Evolutionary conservation across 2,797 vertebrate species (phyloP).

Genomic region (Cacajao melanocephalus): DNA sequence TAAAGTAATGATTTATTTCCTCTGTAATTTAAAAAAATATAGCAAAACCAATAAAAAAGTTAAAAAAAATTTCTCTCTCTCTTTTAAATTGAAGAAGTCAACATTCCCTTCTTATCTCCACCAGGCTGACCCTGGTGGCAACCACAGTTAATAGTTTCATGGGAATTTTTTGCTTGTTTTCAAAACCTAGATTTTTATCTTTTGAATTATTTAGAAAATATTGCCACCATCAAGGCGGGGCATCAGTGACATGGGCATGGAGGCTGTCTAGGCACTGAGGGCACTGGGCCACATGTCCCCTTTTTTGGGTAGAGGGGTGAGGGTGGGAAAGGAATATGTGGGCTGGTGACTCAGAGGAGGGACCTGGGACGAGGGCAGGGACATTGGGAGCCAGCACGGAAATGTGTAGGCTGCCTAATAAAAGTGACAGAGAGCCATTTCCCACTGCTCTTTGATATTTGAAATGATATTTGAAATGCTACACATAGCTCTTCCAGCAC

Average conservation of each 20-base stretch:
- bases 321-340: fast-evolving
- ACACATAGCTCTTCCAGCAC: neutral
- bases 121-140: neutral
- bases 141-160: neutral
- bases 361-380: fast-evolving
- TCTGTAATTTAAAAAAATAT: neutral
- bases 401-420: neutral
- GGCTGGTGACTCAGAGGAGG: neutral
- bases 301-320: neutral
- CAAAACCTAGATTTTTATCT: neutral
- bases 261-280: too few relatives aligned
- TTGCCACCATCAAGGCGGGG: neutral
- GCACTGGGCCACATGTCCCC: fast-evolving
- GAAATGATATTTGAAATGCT: neutral
- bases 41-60: neutral
- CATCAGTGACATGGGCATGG: fast-evolving
- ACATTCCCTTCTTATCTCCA: neutral
- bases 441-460: fast-evolving
- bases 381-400: neutral
- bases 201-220: neutral
- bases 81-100: neutral
- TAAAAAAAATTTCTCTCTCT: neutral
- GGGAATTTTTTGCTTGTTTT: neutral
- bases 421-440: neutral
- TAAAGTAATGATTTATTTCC: neutral